Evolutionary conservation across 2,888 invertebrate genomes (phyloP).

Genomic region (Caenorhabditis zanzibari): DNA sequence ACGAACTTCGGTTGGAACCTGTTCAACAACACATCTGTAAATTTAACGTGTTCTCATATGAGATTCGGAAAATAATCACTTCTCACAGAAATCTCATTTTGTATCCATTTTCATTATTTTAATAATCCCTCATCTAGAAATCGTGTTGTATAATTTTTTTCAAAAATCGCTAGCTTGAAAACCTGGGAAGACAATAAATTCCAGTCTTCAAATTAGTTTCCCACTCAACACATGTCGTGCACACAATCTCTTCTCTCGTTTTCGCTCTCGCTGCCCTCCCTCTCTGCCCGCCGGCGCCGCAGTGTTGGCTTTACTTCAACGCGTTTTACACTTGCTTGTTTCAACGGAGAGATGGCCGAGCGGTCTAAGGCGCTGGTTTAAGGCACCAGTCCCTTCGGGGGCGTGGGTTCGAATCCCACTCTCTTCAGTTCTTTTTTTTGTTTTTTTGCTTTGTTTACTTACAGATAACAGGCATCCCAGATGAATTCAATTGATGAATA

Average conservation of each 20-base stretch:
- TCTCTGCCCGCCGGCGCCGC: not conserved
- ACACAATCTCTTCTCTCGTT: not conserved
- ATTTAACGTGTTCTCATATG: not conserved
- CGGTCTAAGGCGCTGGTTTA: conserved; percentile 91
- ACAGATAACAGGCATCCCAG: conserved; percentile 68
- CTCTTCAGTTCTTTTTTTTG: conserved; percentile 71
- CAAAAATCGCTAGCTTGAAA: no score
- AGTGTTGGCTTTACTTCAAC: not conserved
- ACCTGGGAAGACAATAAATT: no score
- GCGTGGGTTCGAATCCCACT: conserved; percentile 93
- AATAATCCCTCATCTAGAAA: no score
- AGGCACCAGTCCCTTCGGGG: conserved; percentile 91
- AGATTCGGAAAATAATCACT: no score
- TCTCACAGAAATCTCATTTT: no score
- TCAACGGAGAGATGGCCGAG: conserved; percentile 67
- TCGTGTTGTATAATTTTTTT: no score
- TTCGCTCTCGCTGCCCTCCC: not conserved
- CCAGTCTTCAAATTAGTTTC: not conserved
- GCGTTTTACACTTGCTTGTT: not conserved
- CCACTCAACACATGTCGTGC: not conserved
- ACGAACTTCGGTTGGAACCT: conserved; percentile 66
- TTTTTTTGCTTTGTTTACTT: conserved; percentile 16
- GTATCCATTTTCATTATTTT: not conserved
- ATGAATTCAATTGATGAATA: conserved; percentile 57
- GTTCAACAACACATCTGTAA: conserved; percentile 63